A percentile compares a stretch with the other conserved stretches of the same genome.
These are phyloP conservation scores for Myotis findleyi DNA, from an alignment of 2,797 vertebrate genomes.

Conservation along the genomic window DNA sequence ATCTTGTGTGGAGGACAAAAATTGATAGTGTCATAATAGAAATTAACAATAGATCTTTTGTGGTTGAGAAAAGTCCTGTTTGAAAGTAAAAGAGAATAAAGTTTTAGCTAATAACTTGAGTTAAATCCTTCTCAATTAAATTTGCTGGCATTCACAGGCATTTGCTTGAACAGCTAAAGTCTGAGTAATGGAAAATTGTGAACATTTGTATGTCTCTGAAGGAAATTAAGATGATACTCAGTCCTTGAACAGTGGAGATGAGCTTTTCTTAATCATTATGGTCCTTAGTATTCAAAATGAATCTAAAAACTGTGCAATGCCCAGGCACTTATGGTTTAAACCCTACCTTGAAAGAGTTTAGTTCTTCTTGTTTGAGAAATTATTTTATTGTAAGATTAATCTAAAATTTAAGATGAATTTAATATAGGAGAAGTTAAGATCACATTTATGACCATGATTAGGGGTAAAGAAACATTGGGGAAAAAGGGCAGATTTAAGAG, in stretches of 20 bases:
- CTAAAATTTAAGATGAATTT: slow-evolving; percentile 46
- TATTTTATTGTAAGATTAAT: slow-evolving; percentile 24
- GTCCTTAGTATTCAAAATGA: slow-evolving; percentile 21
- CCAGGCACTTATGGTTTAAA: background rate
- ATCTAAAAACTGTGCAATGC: background rate
- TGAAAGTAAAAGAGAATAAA: background rate
- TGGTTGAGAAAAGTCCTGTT: background rate
- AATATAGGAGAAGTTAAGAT: background rate
- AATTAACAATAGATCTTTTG: slow-evolving; percentile 25
- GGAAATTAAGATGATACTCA: background rate
- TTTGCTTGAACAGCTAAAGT: background rate
- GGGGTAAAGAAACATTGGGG: slow-evolving; percentile 1
- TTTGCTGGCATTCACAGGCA: background rate
- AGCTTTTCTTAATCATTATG: background rate
- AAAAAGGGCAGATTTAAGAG: background rate
- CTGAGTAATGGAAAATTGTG: background rate
- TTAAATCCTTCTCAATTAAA: background rate
- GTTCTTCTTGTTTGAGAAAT: slow-evolving; percentile 28
- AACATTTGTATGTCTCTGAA: background rate
- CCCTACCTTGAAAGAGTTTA: background rate
- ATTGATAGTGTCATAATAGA: background rate
- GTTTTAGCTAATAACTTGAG: background rate
- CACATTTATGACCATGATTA: background rate
- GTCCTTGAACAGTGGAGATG: background rate
- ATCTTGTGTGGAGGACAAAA: slow-evolving; percentile 23